These are phyloP conservation scores for Callipepla californica DNA, from an alignment of 2,113 vertebrate species.

Conservation along the genomic window DNA sequence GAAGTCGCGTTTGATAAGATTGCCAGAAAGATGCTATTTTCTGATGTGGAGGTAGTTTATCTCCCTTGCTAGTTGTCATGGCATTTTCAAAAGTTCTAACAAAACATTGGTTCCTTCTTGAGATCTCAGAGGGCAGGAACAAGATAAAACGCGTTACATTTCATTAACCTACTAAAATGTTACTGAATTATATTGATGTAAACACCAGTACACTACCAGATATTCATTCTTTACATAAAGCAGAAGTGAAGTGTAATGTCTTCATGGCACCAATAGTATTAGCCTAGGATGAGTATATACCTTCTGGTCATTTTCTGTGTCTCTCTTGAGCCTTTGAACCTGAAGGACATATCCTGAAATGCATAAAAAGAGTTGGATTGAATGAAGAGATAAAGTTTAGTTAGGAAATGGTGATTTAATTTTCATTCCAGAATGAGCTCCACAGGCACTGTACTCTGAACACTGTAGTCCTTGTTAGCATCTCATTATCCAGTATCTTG, in stretches of 20 bases:
- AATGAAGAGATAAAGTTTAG: background rate
- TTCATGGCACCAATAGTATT: background rate
- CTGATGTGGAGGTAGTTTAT: constrained; percentile 45
- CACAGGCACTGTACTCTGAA: background rate
- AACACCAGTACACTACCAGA: background rate
- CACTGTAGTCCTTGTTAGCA: background rate
- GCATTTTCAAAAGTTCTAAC: constrained; percentile 42
- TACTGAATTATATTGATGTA: constrained; percentile 4
- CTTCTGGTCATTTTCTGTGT: background rate
- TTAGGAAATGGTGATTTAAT: background rate
- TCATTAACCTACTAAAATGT: constrained; percentile 9
- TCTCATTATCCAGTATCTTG: constrained; percentile 24
- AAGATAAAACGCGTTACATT: constrained; percentile 11
- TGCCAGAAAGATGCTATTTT: constrained; percentile 52
- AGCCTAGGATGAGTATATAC: background rate
- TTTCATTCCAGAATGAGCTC: background rate
- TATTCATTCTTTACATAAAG: background rate
- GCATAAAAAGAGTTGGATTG: background rate
- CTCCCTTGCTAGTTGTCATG: constrained; percentile 29
- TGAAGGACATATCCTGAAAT: background rate
- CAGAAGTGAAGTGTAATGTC: background rate
- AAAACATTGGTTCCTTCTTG: constrained; percentile 26
- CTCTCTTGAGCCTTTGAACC: background rate
- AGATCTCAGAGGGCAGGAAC: background rate
- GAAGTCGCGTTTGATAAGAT: constrained; percentile 24